Conservation (phyloP, 2,797 vertebrate species). For the Spondyliosoma cantharus region DNA sequence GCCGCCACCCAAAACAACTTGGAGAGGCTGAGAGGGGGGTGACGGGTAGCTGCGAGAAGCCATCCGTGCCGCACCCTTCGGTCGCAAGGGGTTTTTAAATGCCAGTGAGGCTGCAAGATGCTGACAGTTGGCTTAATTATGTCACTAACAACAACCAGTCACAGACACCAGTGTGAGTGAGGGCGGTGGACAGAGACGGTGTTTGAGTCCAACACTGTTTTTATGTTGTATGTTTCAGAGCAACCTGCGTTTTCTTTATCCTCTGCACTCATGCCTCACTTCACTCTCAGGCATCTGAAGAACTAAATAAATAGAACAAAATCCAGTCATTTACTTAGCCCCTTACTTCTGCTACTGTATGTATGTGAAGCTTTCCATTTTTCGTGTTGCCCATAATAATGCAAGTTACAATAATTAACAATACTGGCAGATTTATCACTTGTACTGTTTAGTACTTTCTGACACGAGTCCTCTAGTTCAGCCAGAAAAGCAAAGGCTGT, state of each 20-base stretch:
- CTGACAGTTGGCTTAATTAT: constrained; percentile 44
- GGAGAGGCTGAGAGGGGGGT: constrained; percentile 33
- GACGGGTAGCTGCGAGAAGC: constrained; percentile 36
- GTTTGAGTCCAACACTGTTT: constrained; percentile 10
- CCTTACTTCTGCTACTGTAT: neutral
- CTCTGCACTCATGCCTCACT: no score
- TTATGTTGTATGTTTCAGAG: neutral
- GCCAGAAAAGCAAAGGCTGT: neutral
- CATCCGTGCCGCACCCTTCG: constrained; percentile 37
- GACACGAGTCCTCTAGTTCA: neutral
- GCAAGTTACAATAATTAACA: neutral
- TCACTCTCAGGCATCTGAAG: no score
- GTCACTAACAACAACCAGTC: constrained; percentile 21
- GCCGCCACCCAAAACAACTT: constrained; percentile 44
- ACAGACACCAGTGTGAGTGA: constrained; percentile 12
- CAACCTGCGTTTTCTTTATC: neutral
- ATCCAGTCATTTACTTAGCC: neutral
- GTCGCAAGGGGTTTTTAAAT: constrained; percentile 48
- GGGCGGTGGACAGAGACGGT: neutral
- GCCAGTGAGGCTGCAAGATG: constrained; percentile 38
- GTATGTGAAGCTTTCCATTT: neutral
- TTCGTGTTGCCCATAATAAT: neutral
- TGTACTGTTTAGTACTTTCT: neutral
- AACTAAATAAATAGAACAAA: neutral
- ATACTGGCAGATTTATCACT: neutral